Evolutionary conservation across 2,113 vertebrate species (phyloP).

Genomic region (Heteronetta atricapilla): DNA sequence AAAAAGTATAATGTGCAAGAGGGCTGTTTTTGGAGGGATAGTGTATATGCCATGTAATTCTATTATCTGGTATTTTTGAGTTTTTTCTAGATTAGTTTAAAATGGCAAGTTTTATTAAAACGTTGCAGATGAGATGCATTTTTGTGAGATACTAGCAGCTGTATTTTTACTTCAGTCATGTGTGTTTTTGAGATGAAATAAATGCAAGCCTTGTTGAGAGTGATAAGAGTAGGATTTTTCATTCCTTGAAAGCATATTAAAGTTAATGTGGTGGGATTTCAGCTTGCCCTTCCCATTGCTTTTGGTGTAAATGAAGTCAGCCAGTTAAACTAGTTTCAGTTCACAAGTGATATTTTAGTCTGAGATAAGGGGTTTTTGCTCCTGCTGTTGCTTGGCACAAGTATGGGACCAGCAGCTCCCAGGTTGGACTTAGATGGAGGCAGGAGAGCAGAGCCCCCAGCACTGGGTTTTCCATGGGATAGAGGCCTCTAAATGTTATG

Average conservation of each 20-base stretch:
- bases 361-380: not conserved
- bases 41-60: not conserved
- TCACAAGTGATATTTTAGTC: not conserved
- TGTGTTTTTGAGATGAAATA: not conserved
- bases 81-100: not conserved
- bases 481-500: not conserved
- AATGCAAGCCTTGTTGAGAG: not conserved
- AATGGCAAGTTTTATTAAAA: not conserved
- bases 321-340: rapidly evolving
- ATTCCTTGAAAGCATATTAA: not conserved
- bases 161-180: not conserved
- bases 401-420: not conserved
- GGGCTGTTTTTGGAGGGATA: not conserved
- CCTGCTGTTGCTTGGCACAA: not conserved
- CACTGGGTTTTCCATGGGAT: not conserved
- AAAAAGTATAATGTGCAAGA: not conserved
- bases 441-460: not conserved
- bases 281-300: not conserved
- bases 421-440: not conserved
- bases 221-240: not conserved
- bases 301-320: not conserved
- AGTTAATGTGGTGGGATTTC: not conserved
- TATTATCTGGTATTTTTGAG: not conserved
- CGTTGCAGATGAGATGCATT: not conserved
- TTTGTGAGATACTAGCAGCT: not conserved